phyloP scores from a whole-genome alignment of 2,113 vertebrate species.

The Phycodurus eques region DNA sequence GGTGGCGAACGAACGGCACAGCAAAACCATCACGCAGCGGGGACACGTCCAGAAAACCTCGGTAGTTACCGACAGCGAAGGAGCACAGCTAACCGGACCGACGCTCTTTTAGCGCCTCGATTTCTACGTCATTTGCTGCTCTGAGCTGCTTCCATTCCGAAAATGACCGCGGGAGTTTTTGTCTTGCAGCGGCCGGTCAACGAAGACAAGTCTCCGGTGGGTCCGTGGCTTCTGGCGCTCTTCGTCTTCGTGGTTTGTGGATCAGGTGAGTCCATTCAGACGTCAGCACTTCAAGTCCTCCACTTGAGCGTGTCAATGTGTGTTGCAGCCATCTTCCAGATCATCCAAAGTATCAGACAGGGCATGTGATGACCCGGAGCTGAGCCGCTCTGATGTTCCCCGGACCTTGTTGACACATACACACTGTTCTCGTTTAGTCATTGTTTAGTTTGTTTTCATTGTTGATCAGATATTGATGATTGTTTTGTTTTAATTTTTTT shows the following conservation, averaged over 20 bases:
- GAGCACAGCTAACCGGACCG: neutral
- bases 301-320: constrained; percentile 7
- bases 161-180: constrained; percentile 12
- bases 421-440: constrained; percentile 1
- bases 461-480: constrained; percentile 33
- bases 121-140: neutral
- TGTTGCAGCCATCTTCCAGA: constrained; percentile 77
- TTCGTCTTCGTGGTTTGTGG: constrained; percentile 79
- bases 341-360: constrained; percentile 81
- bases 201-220: constrained; percentile 74
- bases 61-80: constrained; percentile 65
- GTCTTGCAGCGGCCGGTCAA: constrained; percentile 60
- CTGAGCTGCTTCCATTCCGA: neutral
- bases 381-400: constrained; percentile 13
- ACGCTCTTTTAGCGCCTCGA: neutral
- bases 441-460: constrained; percentile 20
- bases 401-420: constrained; percentile 7
- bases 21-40: constrained; percentile 79
- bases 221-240: constrained; percentile 74
- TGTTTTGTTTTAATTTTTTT: constrained; percentile 5
- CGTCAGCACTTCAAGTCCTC: neutral
- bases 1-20: constrained; percentile 80
- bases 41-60: constrained; percentile 77
- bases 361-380: constrained; percentile 66
- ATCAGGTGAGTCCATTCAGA: constrained; percentile 63